Base-by-base conservation (phyloP, 2,888 invertebrate species). In the Cephus pygmeus region DNA sequence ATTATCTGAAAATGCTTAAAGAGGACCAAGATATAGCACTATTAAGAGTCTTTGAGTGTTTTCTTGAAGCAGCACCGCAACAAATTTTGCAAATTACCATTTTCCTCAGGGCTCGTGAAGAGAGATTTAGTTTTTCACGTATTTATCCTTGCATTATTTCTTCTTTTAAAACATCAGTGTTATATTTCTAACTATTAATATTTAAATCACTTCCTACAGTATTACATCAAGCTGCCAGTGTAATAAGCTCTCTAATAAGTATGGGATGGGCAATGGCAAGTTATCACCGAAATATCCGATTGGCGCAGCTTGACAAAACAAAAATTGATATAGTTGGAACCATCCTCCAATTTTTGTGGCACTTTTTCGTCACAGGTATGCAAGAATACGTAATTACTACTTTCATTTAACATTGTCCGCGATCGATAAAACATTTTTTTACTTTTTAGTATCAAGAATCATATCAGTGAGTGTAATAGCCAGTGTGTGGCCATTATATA, bases 221-320 rank as follows among this genome's bases (percentile, higher is more conserved):
- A 87, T 83, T 93, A 40, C 93, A 94, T 87, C 97, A 97, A 91
- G 90, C 94, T 71, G 92, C 95, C 34, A 96, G 97, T 0, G 95
- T 97, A 79, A 92, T 93, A 4, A 96, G 96, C 40, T 97, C 97
- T 0, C 94, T 98, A 81, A 92, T 95, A n/a, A 97, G 97, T 81
- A 95, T 98, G 94, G 96, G 97, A 0, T 98, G 98, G 98, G 96
- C 97, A 76, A 94, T 98, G 92, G 96, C 96, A 0, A 95, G 96
- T 12, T 98, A 98, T 91, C 96, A 97, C 91, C 94, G 97, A 81
- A 95, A 96, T 31, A 94, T 97, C 77, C 94, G 98, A 76, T 95
- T 96, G 87, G 95, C 96, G 12, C 95, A 96, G 87, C 94, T 94
- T 77, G 95, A 97, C 87, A 96, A 97, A 89, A 93, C 94, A 81